Conservation (phyloP, 2,888 invertebrate species). For the Zonitis immaculata region DNA sequence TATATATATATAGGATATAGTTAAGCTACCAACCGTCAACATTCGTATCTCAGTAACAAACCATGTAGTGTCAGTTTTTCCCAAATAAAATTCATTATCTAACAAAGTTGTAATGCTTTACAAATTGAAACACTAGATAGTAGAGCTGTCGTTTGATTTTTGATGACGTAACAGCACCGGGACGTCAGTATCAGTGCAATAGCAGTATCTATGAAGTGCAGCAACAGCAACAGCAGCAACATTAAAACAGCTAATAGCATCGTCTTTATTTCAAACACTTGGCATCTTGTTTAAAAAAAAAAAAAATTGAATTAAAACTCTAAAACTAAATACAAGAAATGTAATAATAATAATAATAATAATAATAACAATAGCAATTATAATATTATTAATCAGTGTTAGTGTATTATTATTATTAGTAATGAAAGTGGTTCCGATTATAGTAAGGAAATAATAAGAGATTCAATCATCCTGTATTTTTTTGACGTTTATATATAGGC, state of each 20-base stretch:
- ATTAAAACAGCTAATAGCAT: no score
- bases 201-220: slow-evolving; percentile 30
- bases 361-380: no score
- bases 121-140: neutral
- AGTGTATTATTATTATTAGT: slow-evolving; percentile 29
- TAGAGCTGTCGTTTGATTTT: slow-evolving; percentile 5
- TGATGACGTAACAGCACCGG: slow-evolving; percentile 40
- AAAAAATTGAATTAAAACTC: no score
- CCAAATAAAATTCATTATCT: no score
- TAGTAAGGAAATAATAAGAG: neutral
- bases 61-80: no score
- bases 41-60: no score
- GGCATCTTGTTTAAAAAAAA: no score
- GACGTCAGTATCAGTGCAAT: slow-evolving; percentile 35
- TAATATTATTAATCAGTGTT: slow-evolving; percentile 29
- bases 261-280: slow-evolving; percentile 15
- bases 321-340: no score
- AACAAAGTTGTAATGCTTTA: no score
- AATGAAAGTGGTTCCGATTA: neutral
- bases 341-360: no score
- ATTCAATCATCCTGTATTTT: neutral
- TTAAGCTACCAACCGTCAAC: no score
- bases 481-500: neutral
- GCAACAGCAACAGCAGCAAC: slow-evolving; percentile 23
- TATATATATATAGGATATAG: no score